Evolutionary conservation across 1,140 invertebrate genomes (phyloP).

Genomic region (Drosophila tropicalis): DNA sequence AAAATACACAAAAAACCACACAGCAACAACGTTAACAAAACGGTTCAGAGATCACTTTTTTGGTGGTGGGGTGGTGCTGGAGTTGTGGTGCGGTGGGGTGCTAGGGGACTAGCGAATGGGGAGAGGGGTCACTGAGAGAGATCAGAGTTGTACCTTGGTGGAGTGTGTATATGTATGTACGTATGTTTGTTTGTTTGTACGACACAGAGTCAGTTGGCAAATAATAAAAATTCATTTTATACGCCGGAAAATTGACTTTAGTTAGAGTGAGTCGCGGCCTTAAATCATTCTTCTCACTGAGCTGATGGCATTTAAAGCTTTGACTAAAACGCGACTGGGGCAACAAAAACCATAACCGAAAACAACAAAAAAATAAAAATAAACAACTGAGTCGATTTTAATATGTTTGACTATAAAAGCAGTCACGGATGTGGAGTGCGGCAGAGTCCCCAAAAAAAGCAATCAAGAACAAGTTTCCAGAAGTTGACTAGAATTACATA

Average conservation of each 20-base stretch:
- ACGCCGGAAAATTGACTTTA: conserved; percentile 53
- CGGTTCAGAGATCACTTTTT: conserved; percentile 57
- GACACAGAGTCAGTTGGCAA: conserved; percentile 29
- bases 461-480: neutral
- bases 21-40: conserved; percentile 39
- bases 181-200: neutral
- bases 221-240: conserved; percentile 55
- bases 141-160: conserved; percentile 23
- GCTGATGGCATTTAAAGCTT: conserved; percentile 51
- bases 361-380: neutral
- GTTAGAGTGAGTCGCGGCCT: conserved; percentile 29
- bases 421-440: neutral
- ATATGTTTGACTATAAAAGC: conserved; percentile 4
- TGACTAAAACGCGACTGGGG: conserved; percentile 13
- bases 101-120: conserved; percentile 5
- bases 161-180: neutral
- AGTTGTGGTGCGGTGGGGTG: conserved; percentile 12
- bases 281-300: conserved; percentile 47
- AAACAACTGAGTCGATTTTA: conserved; percentile 7
- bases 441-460: no score
- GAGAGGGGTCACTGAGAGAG: conserved; percentile 14
- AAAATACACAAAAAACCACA: conserved; percentile 42
- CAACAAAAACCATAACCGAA: neutral
- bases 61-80: conserved; percentile 20
- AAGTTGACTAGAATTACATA: neutral